Evolutionary conservation across 2,113 vertebrate species (phyloP).

Genomic region (Tylochromis polylepis): DNA sequence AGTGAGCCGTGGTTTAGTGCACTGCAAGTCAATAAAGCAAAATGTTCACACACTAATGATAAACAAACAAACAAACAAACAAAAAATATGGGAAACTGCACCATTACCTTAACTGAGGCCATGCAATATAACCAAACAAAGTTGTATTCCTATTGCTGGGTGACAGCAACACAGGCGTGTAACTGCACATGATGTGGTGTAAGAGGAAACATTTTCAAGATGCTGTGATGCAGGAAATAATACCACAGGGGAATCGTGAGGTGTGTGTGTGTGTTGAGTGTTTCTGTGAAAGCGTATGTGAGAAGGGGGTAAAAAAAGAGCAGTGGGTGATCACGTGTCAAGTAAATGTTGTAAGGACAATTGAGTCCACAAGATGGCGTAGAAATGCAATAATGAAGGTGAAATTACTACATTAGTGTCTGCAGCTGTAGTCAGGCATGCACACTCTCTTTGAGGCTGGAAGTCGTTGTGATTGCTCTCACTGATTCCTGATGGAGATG

Average conservation of each 20-base stretch:
- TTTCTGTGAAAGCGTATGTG: neutral
- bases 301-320: neutral
- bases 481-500: neutral
- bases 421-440: neutral
- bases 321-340: neutral
- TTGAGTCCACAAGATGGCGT: constrained; percentile 34
- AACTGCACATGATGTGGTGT: neutral
- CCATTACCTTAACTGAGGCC: neutral
- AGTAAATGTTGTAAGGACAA: neutral
- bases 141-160: neutral
- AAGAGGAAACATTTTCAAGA: neutral
- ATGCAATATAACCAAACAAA: neutral
- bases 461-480: neutral
- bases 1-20: neutral
- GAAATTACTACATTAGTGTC: neutral
- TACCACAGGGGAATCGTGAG: neutral
- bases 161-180: neutral
- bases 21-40: neutral
- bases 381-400: neutral
- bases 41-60: neutral
- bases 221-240: neutral
- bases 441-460: neutral
- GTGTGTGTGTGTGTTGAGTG: neutral
- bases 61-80: neutral
- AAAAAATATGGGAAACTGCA: neutral